These are phyloP conservation scores for Menidia menidia DNA, from an alignment of 2,797 vertebrate species.

Conservation along the genomic window DNA sequence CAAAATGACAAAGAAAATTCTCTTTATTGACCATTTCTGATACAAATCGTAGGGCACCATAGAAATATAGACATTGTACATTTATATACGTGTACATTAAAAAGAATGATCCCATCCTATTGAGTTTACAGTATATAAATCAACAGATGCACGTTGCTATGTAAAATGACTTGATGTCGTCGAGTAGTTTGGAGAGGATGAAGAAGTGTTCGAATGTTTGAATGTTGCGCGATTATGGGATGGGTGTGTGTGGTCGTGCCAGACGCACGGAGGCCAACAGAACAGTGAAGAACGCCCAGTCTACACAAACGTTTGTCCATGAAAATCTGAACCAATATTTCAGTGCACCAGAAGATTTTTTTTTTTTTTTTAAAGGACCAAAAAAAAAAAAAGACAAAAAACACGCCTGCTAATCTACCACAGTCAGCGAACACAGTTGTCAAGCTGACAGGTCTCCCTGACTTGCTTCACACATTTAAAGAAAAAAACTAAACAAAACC, in stretches of 20 bases:
- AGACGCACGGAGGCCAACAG: constrained; percentile 54
- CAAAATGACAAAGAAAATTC: constrained; percentile 78
- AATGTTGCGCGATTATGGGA: constrained; percentile 42
- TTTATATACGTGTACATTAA: constrained; percentile 85
- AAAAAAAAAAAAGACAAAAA: constrained; percentile 74
- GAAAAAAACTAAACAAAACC: constrained; percentile 43
- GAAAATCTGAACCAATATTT: constrained; percentile 79
- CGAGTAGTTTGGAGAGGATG: constrained; percentile 48
- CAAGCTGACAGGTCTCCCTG: constrained; percentile 80
- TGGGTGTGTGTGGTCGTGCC: constrained; percentile 41
- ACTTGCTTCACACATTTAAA: constrained; percentile 71
- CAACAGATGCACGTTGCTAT: constrained; percentile 60
- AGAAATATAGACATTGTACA: constrained; percentile 87
- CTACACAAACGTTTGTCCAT: constrained; percentile 77
- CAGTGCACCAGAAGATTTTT: constrained; percentile 80
- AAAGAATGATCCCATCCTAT: constrained; percentile 84
- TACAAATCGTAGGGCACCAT: constrained; percentile 87
- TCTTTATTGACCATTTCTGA: constrained; percentile 86
- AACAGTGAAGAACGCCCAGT: constrained; percentile 69
- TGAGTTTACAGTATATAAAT: constrained; percentile 78
- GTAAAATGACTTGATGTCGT: constrained; percentile 60
- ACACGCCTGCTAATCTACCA: constrained; percentile 80
- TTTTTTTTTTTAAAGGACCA: constrained; percentile 60
- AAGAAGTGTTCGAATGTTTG: constrained; percentile 47
- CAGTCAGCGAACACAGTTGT: constrained; percentile 80